phyloP scores from a whole-genome alignment of 2,113 vertebrate genomes.

The Ranitomeya imitator region DNA sequence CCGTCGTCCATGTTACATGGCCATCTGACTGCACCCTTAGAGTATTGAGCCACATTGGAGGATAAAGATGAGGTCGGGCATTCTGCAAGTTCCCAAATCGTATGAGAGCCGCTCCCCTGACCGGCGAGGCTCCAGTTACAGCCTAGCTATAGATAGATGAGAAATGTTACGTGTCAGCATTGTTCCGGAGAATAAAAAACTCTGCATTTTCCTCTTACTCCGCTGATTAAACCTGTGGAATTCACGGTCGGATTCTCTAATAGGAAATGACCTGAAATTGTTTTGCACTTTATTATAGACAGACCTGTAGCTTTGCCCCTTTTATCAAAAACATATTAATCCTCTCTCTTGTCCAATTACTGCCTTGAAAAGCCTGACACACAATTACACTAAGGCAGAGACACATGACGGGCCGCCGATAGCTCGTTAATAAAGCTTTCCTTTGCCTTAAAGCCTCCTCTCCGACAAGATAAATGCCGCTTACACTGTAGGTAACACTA shows the following conservation, averaged over 20 bases:
- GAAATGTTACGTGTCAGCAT: neutral
- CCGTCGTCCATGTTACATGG: no score
- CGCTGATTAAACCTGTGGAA: neutral
- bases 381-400: neutral
- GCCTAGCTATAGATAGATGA: neutral
- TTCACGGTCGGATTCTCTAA: neutral
- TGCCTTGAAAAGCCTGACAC: neutral
- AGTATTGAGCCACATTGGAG: no score
- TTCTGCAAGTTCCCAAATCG: neutral
- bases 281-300: neutral
- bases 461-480: neutral
- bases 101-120: neutral
- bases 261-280: neutral
- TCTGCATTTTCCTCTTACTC: neutral
- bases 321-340: conserved; percentile 16
- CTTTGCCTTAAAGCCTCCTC: neutral
- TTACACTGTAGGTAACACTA: neutral
- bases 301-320: neutral
- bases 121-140: neutral
- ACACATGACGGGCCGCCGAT: neutral
- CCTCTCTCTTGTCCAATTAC: neutral
- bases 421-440: neutral
- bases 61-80: neutral
- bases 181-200: neutral
- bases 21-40: no score